Evolutionary conservation across 1,140 invertebrate genomes (phyloP), one percentile per base, ranked within the genome.

Genomic region (Aphaenogaster floridana): DNA sequence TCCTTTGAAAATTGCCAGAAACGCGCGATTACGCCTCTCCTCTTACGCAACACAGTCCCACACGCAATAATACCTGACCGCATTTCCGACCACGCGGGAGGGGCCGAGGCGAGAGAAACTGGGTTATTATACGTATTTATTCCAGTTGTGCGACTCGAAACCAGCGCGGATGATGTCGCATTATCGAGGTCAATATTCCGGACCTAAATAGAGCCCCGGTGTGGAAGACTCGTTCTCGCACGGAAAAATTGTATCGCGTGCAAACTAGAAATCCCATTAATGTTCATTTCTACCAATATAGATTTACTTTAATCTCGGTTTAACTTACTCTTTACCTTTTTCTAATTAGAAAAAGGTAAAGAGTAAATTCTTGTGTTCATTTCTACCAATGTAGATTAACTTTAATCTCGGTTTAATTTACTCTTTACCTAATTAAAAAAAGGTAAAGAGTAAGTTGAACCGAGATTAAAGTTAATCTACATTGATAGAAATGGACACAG

Each of bases 21-120:
- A 64, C 39, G 28, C 45, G 17, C 48, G 59, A 64, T 63, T 28
- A 77, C 66, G 63, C 28, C n/a, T 63, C 13, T 39, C 17, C 50
- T n/a, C 36, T 86, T 86, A 52, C 74, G 79, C 68, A 89, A 89
- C 74, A 42, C 74, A 42, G 57, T 79, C 78, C 21, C 74, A 71
- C 80, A 66, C 80, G 54, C 80, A 85, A 89, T 89, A 89, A 89
- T 89, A 86, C 54, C 74, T 89, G 87, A 89, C 87, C 88, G 87
- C 81, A 39, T 89, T 89, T 78, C 80, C 34, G 59, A 72, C 36
- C 71, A 36, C 28, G 3, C 8, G 5, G 1, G 7, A 48, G 9
- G 48, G 8, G 63, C 61, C 57, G 17, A 28, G 39, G 42, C 42
- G 28, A 28, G 34, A 61, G 54, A 89, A 88, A 89, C 74, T 57